Conservation (phyloP, 2,888 invertebrate species). For the Andrena praecox region DNA sequence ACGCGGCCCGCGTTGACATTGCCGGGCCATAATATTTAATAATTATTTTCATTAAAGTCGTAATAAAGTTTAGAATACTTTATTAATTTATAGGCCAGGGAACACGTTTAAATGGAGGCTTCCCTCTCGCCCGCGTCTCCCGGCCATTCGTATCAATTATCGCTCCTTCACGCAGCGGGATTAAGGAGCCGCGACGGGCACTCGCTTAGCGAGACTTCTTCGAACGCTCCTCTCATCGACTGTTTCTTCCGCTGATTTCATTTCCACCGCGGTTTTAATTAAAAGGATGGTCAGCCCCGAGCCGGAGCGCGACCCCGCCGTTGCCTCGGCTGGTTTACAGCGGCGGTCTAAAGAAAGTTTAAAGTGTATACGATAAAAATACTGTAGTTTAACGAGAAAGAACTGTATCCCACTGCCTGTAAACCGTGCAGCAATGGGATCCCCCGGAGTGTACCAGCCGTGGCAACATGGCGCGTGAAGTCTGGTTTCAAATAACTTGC, state of each 20-base stretch:
- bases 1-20: constrained; percentile 78
- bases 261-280: constrained; percentile 39
- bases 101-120: constrained; percentile 79
- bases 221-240: constrained; percentile 55
- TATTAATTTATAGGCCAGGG: constrained; percentile 84
- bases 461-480: no score
- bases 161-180: constrained; percentile 75
- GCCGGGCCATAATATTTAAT: constrained; percentile 84
- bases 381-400: neutral
- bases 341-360: neutral
- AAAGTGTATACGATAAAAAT: neutral
- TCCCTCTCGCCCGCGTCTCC: constrained; percentile 64
- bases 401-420: no score
- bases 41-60: constrained; percentile 85
- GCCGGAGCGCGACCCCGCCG: neutral
- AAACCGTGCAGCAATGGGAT: no score
- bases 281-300: constrained; percentile 16
- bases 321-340: neutral
- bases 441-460: no score
- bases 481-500: no score
- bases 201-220: constrained; percentile 47
- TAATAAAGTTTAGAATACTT: constrained; percentile 85
- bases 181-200: constrained; percentile 68
- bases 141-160: constrained; percentile 83
- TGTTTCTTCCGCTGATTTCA: constrained; percentile 32